Evolutionary conservation across 2,888 invertebrate species (phyloP), one percentile per base, ranked within the genome.

Genomic region (Sympetrum striolatum): DNA sequence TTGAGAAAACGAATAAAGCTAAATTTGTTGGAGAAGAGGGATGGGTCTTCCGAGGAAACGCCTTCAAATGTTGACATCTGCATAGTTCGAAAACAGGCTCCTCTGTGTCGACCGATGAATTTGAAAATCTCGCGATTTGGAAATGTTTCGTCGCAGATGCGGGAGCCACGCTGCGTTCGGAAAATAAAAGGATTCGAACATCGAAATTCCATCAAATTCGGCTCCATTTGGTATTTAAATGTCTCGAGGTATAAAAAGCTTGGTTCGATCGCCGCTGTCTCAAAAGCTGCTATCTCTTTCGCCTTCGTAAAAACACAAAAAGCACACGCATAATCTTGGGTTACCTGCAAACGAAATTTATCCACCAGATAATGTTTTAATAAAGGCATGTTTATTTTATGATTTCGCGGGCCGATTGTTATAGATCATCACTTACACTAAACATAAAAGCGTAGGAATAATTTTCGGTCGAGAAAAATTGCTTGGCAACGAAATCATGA

Each of bases 331-430:
- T 73, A 73, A 73, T 73, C 73, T 73, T 86, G 64, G 86, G 86
- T 64, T 86, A 86, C 86, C 86, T 86, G n/a, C 35, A 60, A 53
- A 86, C 86, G 86, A 86, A 86, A 86, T 86, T 86, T 37, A 37
- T 58, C 86, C 60, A 86, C 86, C 86, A 86, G 86, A 86, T 64
- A 60, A 60, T 86, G 60, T 64, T 73, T 73, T 73, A 73, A 73
- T 73, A 73, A 73, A 73, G 73, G 58, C 86, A 86, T 86, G 86
- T 58, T 60, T 60, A 37, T 60, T 86, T 86, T 64, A 37, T 35
- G 86, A 86, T 86, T 86, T 86, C 86, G 60, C 60, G 60, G 31
- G 73, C 25, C 25, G 31, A 73, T 73, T 22, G 31, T 73, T 31
- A 18, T 53, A 53, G 14, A 73, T 15, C 73, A 31, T 73, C 31